Base-by-base conservation (phyloP, 2,888 invertebrate species). In the Antheraea yamamai region DNA sequence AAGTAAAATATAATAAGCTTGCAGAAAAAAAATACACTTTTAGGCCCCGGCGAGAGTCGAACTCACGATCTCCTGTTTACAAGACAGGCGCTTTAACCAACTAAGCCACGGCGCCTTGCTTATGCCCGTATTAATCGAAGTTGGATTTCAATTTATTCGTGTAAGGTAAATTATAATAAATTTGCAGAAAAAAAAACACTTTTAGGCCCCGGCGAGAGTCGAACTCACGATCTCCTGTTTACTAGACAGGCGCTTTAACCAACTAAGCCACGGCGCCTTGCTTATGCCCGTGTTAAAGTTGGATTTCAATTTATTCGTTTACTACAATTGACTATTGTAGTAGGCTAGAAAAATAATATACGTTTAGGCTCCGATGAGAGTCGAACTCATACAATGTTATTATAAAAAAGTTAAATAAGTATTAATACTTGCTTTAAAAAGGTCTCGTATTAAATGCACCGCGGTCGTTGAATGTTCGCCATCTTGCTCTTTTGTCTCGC, bases 231-330 rank as follows among this genome's bases (percentile, higher is more conserved):
- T 47, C 10, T 47, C 47, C 47, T 47, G 47, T 47, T 47, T 47
- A 47, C 12, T 1, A 47, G 47, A 47, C 47, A 47, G 47, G 47
- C 47, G 95, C 95, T 96, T 96, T 96, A 96, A 96, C 96, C 96
- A 96, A 96, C 96, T 96, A 96, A 96, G 96, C 96, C 96, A 96
- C 96, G 96, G 96, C 95, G 96, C 95, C 96, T 83, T 58, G n/a
- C 58, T 47, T 47, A 47, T 47, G 18, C 4, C 18, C 18, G 16
- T 52, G 0, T 52, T 52, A 52, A 18, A 52, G 52, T 52, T 52
- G 52, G 4, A 52, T 52, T 52, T 52, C 14, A 52, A 52, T 18
- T 16, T 52, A 52, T 52, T 52, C 8, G 52, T 52, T 10, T 18
- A 52, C 14, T 16, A 18, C 18, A 52, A 4, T 39, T 39, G 4